These are phyloP conservation scores for Oriolus oriolus DNA, from an alignment of 2,113 vertebrate genomes.

Conservation along the genomic window DNA sequence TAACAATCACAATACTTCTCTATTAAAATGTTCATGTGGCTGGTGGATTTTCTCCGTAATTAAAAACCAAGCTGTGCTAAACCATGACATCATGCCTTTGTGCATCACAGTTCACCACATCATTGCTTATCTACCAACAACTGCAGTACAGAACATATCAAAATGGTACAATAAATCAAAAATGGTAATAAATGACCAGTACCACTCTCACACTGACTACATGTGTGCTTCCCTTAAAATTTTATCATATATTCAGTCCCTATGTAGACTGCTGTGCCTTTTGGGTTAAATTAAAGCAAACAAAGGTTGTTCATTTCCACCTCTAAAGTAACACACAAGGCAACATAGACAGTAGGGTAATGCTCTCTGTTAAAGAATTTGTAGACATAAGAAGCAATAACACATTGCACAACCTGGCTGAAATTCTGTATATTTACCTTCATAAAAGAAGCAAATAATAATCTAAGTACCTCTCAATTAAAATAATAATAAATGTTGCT, in stretches of 20 bases:
- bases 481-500: background rate
- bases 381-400: background rate
- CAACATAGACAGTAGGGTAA: background rate
- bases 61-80: too few relatives aligned
- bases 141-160: constrained; percentile 34
- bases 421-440: background rate
- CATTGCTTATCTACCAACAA: constrained; percentile 40
- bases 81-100: too few relatives aligned
- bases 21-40: constrained; percentile 45
- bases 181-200: constrained; percentile 42
- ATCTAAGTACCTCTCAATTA: background rate
- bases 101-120: background rate
- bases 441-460: background rate
- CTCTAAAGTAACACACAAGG: constrained; percentile 6
- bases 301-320: background rate
- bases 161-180: constrained; percentile 11
- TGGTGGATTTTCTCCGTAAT: too few relatives aligned
- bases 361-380: background rate
- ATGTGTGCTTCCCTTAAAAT: background rate
- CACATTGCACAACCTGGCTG: background rate
- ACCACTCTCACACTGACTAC: background rate
- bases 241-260: constrained; percentile 6
- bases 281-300: constrained; percentile 3
- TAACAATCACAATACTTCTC: background rate
- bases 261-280: background rate